These are phyloP conservation scores for Protobothrops flavoviridis DNA, from an alignment of 2,113 vertebrate genomes.

Conservation along the genomic window DNA sequence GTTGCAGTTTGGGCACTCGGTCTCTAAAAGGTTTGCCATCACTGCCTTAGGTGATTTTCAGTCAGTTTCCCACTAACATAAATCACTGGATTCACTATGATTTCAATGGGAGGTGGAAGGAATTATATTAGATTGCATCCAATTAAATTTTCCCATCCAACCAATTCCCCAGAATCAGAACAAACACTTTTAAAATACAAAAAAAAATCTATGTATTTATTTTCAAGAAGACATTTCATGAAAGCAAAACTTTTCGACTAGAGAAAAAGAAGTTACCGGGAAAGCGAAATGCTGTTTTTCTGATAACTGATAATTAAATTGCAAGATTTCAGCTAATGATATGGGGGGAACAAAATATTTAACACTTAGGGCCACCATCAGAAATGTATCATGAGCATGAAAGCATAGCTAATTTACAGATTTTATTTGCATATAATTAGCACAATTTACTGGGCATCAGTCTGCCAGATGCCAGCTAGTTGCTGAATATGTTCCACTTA, in stretches of 20 bases:
- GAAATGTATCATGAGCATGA: constrained; percentile 19
- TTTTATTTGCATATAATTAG: constrained; percentile 36
- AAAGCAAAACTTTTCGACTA: not conserved
- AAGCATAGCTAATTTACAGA: constrained; percentile 22
- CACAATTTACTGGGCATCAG: constrained; percentile 27
- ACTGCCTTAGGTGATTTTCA: not conserved
- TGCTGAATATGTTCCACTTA: constrained; percentile 30
- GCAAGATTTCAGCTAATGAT: constrained; percentile 32
- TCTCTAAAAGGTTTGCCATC: too few relatives aligned
- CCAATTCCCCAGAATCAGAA: not conserved
- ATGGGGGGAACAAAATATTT: constrained; percentile 9
- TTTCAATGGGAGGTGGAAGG: not conserved
- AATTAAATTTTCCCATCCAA: not conserved
- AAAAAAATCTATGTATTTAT: not conserved
- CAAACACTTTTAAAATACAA: not conserved
- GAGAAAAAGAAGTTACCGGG: not conserved
- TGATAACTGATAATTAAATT: constrained; percentile 26
- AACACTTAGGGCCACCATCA: constrained; percentile 17
- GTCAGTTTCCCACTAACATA: not conserved
- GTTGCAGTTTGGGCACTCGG: too few relatives aligned
- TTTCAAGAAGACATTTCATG: not conserved
- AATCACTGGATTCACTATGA: not conserved
- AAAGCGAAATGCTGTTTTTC: not conserved
- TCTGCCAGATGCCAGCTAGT: constrained; percentile 25
- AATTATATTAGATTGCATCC: not conserved